Evolutionary conservation across 2,113 vertebrate species (phyloP).

Genomic region (Turdus rufiventris): DNA sequence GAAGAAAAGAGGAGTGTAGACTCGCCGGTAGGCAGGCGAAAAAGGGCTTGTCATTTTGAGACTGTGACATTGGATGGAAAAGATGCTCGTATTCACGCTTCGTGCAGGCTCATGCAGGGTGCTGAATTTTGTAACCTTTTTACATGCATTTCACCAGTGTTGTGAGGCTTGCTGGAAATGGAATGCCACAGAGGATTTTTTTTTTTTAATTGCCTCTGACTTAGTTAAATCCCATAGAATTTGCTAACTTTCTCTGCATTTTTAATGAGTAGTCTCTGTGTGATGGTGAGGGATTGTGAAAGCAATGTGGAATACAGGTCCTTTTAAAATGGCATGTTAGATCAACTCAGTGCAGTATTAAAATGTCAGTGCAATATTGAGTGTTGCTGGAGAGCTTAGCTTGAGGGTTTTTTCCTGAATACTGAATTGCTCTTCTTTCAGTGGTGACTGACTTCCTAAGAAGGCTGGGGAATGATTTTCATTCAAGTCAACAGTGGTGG

Average conservation of each 20-base stretch:
- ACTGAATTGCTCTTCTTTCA: background rate
- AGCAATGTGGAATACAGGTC: background rate
- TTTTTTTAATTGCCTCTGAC: background rate
- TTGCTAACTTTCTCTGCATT: background rate
- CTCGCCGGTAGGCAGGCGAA: background rate
- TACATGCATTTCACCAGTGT: background rate
- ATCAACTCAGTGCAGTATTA: background rate
- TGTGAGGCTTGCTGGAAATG: background rate
- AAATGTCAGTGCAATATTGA: background rate
- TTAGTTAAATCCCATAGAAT: background rate
- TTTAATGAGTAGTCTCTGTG: background rate
- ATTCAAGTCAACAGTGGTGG: background rate
- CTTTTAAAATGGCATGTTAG: background rate
- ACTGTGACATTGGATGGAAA: slow-evolving; percentile 11
- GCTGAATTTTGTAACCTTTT: slow-evolving; percentile 13
- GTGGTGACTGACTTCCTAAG: background rate
- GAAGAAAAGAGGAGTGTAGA: slow-evolving; percentile 40
- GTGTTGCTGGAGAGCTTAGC: background rate
- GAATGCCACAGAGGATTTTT: background rate
- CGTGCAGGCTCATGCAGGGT: background rate
- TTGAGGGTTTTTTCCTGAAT: background rate
- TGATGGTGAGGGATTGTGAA: background rate
- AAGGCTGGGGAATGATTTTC: background rate
- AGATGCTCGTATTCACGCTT: background rate
- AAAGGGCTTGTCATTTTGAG: slow-evolving; percentile 52